Base-by-base conservation (phyloP, 2,888 invertebrate species). In the Eristalinus sepulchralis region DNA sequence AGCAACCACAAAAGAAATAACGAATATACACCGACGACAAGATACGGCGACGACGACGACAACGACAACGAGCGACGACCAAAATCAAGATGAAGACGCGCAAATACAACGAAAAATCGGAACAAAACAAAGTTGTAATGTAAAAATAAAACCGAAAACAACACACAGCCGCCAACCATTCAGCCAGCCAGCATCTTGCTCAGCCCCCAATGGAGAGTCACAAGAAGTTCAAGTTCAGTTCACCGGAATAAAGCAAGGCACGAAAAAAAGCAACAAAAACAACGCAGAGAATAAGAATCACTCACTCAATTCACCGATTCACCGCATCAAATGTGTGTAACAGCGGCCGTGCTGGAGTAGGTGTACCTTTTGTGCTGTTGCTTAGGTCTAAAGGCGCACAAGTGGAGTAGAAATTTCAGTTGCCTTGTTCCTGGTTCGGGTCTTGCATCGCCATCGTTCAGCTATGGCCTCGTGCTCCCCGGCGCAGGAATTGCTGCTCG, bases 221-320 rank as follows among this genome's bases (percentile, higher is more conserved):
- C 62, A 80, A 83, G 83, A 87, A 87, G 87, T 87, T 87, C 87
- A 87, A 87, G 87, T 87, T 87, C 87, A 87, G 87, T 87, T 83
- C 71, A 83, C 76, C 83, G 72, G 80, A 76, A 63, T 34, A 39
- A 70, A 62, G 33, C 34, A 57, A 36, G 55, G 5, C 27, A 66
- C 60, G 66, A 31, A 66, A 82, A n/a, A n/a, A n/a, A n/a, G n/a
- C n/a, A n/a, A n/a, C n/a, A n/a, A n/a, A 76, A 70, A 53, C 55
- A 72, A 73, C 63, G 59, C 47, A 47, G 70, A 83, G 34, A 63
- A 78, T 53, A 81, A 64, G 57, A 81, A 75, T 75, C 68, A 81
- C 81, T 86, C 86, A 86, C 86, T 86, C 86, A 86, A 81, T 27
- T 68, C 66, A 67, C 55, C 55, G 47, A 47, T 47, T 80, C 60